Conservation (phyloP, 2,797 vertebrate species). For the Apodemus agrarius region DNA sequence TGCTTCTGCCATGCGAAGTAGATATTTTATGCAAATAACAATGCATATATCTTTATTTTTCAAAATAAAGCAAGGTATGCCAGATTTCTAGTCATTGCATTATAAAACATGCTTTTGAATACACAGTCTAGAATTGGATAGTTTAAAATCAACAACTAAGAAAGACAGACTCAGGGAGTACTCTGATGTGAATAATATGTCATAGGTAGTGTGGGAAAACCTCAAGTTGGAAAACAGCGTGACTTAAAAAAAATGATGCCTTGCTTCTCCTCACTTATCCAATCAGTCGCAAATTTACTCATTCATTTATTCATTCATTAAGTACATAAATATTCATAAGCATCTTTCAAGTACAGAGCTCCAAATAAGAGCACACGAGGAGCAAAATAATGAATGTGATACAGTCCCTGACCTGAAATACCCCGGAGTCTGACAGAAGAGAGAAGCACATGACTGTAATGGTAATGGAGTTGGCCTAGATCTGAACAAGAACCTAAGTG, state of each 20-base stretch:
- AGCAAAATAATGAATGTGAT: constrained; percentile 20
- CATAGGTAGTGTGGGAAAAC: background rate
- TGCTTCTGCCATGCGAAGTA: background rate
- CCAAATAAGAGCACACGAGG: constrained; percentile 24
- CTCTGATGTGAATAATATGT: background rate
- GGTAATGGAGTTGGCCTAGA: background rate
- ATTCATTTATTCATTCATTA: constrained; percentile 69
- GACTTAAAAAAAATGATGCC: background rate
- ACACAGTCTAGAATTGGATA: background rate
- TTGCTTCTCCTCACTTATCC: constrained; percentile 45
- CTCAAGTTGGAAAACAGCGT: background rate
- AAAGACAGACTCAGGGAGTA: background rate
- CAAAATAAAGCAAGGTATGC: background rate
- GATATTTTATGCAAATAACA: background rate
- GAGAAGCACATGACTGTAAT: background rate
- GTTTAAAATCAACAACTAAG: constrained; percentile 2
- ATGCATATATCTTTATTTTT: background rate
- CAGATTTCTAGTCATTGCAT: background rate
- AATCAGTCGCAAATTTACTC: constrained; percentile 57
- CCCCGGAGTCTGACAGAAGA: background rate
- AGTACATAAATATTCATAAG: constrained; percentile 68
- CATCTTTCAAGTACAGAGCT: background rate
- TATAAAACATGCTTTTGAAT: background rate
- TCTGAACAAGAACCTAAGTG: background rate
- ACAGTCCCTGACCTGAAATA: constrained; percentile 47